A percentile compares a stretch with the other conserved stretches of the same genome.
Conservation (phyloP, 2,113 vertebrate genomes). For the Crotophaga sulcirostris region DNA sequence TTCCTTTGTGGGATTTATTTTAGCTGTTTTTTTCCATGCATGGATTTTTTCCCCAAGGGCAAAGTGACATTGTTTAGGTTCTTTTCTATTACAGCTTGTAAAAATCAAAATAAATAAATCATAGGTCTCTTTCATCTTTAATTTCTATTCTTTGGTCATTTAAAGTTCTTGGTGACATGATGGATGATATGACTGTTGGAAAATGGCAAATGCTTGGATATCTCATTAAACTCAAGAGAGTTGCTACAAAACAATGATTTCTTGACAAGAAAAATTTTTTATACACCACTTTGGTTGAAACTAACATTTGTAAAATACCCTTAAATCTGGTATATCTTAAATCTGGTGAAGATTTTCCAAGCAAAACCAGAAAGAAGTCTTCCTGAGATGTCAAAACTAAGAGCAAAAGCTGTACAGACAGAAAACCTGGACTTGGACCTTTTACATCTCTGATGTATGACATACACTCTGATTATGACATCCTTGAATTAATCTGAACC, state of each 20-base stretch:
- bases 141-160: constrained; percentile 20
- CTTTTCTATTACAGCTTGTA: background rate
- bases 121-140: constrained; percentile 33
- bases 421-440: background rate
- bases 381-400: background rate
- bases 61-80: background rate
- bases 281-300: background rate
- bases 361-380: background rate
- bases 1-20: background rate
- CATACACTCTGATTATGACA: rapidly evolving
- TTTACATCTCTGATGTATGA: background rate
- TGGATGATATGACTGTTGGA: background rate
- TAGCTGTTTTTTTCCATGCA: background rate
- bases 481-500: background rate
- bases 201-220: constrained; percentile 28
- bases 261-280: background rate
- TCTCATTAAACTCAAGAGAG: constrained; percentile 20
- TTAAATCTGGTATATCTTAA: background rate
- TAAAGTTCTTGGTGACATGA: constrained; percentile 2
- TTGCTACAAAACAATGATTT: background rate
- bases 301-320: background rate
- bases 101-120: constrained; percentile 45
- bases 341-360: background rate
- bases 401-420: background rate
- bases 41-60: background rate